Percentiles rank a stretch among this genome's conserved stretches.
These are phyloP conservation scores for Digitonthophagus gazella DNA, from an alignment of 2,888 invertebrate species.

Conservation along the genomic window DNA sequence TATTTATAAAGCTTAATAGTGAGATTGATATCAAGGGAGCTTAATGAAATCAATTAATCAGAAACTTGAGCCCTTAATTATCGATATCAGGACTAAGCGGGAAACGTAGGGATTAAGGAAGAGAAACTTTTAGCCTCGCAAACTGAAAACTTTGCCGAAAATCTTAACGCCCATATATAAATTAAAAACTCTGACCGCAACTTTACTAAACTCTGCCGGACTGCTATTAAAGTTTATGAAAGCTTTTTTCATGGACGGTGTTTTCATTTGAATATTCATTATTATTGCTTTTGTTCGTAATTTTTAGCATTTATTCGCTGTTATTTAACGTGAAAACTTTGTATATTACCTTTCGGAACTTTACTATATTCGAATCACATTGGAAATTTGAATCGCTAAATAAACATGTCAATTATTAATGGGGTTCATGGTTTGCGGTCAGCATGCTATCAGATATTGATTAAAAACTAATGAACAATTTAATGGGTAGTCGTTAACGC, in stretches of 20 bases:
- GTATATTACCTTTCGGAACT: too few relatives aligned
- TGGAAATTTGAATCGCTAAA: too few relatives aligned
- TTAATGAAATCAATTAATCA: background rate
- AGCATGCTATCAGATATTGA: background rate
- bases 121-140: too few relatives aligned
- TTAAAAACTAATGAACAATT: background rate
- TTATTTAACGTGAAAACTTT: too few relatives aligned
- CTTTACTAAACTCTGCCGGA: background rate
- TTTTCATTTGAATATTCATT: background rate
- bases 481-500: background rate
- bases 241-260: background rate
- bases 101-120: background rate
- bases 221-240: background rate
- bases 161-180: background rate
- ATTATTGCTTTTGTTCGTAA: background rate
- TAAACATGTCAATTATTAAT: too few relatives aligned
- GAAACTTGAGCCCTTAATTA: background rate
- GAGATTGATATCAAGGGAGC: background rate
- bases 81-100: background rate
- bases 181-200: background rate
- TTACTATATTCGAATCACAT: too few relatives aligned
- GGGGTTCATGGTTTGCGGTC: too few relatives aligned
- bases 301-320: background rate
- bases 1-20: background rate
- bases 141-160: background rate